Evolutionary conservation across 30 jellyfish, hydroid and myxozoan genomes (phyloP), one percentile per base, ranked within the genome.

Genomic region (Pseudorhiza aurosa): DNA sequence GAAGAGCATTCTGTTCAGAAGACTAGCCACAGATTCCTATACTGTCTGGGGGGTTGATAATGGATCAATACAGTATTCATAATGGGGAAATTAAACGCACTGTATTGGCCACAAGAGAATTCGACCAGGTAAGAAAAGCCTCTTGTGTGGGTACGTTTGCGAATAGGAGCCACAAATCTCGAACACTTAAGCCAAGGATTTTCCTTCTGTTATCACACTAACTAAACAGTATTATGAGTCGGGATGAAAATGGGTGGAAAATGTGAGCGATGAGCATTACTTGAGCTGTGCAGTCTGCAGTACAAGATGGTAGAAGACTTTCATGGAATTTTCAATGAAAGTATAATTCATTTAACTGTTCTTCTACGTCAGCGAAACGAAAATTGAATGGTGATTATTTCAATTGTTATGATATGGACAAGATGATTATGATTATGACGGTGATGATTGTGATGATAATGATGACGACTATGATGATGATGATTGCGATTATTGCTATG

Each of bases 181-280:
- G 31, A 42, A 22, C 33, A 64, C 53, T 64, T 64, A 64, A 64
- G 58, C 77, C 77, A 29, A 9, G 58, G 77, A 64, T 64, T 35
- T 64, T 53, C 5, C 67, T 9, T 10, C 67, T 53, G 5, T 53
- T 53, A 21, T 53, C n/a, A 53, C 0, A 36, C 67, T 53, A 53
- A 53, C 67, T 19, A 53, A 53, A 53, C 14, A 53, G n/a, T n/a
- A n/a, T n/a, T n/a, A n/a, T n/a, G n/a, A n/a, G n/a, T n/a, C n/a
- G 37, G 67, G 67, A 53, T 53, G 37, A 53, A 21, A 0, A 53
- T 17, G 35, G 5, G 10, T 1, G 67, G n/a, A n/a, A n/a, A n/a
- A n/a, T n/a, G n/a, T n/a, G n/a, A n/a, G n/a, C n/a, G n/a, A n/a
- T n/a, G n/a, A n/a, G n/a, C n/a, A n/a, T n/a, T n/a, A n/a, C n/a